Evolutionary conservation across 2,888 invertebrate species (phyloP).

Genomic region (Deroplatys truncata): DNA sequence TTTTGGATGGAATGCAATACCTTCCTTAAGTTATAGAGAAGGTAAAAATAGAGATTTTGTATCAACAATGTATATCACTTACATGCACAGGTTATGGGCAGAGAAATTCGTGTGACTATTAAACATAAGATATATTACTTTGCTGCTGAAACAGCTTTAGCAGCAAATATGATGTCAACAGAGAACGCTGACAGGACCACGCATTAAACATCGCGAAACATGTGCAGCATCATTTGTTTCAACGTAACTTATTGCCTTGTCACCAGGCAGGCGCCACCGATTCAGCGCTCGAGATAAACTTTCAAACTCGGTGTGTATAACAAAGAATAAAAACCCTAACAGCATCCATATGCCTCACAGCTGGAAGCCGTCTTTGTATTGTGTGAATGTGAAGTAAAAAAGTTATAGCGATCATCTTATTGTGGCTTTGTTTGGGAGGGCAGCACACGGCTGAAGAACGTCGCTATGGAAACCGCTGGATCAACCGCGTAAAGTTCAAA

Average conservation of each 20-base stretch:
- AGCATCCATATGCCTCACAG: neutral
- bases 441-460: too few species aligned
- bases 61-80: too few species aligned
- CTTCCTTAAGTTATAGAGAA: too few species aligned
- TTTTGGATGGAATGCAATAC: too few species aligned
- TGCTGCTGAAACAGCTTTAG: too few species aligned
- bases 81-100: too few species aligned
- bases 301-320: neutral
- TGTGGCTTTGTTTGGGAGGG: neutral
- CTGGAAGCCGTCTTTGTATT: neutral
- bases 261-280: neutral
- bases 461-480: neutral
- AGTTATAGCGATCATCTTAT: neutral
- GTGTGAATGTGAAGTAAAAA: neutral
- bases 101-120: too few species aligned
- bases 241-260: neutral
- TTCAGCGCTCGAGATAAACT: neutral
- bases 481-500: neutral
- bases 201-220: neutral
- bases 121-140: too few species aligned
- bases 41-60: too few species aligned
- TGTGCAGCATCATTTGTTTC: neutral
- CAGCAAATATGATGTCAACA: too few species aligned
- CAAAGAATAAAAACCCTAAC: neutral
- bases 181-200: too few species aligned